A percentile compares a stretch with the other conserved stretches of the same genome.
phyloP scores from a whole-genome alignment of 2,888 invertebrate genomes.

The Hirtodrosophila alboralis region DNA sequence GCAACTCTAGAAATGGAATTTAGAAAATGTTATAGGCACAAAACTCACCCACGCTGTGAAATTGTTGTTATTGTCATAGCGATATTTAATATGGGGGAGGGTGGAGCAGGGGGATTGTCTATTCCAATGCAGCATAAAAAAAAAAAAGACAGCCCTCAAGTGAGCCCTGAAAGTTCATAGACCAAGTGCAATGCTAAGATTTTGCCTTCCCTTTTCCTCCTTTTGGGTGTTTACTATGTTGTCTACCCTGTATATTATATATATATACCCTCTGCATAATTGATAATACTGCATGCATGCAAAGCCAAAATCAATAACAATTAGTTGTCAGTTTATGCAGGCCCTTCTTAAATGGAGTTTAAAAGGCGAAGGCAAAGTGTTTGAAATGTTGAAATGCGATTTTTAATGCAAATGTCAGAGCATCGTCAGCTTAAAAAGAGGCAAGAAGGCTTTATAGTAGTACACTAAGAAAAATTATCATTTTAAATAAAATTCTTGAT shows the following conservation, averaged over 20 bases:
- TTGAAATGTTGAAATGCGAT: slow-evolving; percentile 18
- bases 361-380: background rate
- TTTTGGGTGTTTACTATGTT: background rate
- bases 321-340: slow-evolving; percentile 50
- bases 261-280: slow-evolving; percentile 5
- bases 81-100: slow-evolving; percentile 22
- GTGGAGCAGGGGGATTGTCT: too few relatives aligned
- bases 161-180: slow-evolving; percentile 7
- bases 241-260: background rate
- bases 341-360: background rate
- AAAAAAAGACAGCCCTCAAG: slow-evolving; percentile 6
- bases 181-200: slow-evolving; percentile 22
- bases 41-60: slow-evolving; percentile 8
- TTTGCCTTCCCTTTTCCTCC: slow-evolving; percentile 21
- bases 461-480: too few relatives aligned
- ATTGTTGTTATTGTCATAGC: slow-evolving; percentile 33
- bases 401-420: slow-evolving; percentile 26
- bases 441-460: too few relatives aligned
- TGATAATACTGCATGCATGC: slow-evolving; percentile 34
- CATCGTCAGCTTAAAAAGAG: too few relatives aligned
- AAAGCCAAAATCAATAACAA: slow-evolving; percentile 60
- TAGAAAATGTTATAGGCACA: slow-evolving; percentile 19
- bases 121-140: slow-evolving; percentile 23
- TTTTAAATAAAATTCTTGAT: too few relatives aligned
- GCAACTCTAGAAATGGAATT: slow-evolving; percentile 13